These are phyloP conservation scores for Escarpia spicata DNA, from an alignment of 2,888 invertebrate species.

Conservation along the genomic window DNA sequence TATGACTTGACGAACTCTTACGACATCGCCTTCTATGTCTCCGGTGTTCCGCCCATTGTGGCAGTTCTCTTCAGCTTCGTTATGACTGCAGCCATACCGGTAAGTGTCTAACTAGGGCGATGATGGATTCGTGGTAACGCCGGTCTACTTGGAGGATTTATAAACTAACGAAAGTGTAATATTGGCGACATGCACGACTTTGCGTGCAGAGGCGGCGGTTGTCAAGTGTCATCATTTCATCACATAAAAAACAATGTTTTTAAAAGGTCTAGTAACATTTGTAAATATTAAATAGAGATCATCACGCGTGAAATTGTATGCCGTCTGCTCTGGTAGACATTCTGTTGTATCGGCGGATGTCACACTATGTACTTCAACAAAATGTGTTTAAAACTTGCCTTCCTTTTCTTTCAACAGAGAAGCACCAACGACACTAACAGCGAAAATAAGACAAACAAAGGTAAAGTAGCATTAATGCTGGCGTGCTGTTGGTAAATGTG, in stretches of 20 bases:
- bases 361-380: background rate
- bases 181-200: background rate
- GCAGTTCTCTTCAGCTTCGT: constrained; percentile 80
- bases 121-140: background rate
- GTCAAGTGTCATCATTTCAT: too few species aligned
- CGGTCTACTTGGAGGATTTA: background rate
- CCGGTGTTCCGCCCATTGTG: constrained; percentile 85
- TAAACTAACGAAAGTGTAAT: background rate
- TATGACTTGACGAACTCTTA: constrained; percentile 72
- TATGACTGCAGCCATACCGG: constrained; percentile 66
- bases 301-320: too few species aligned
- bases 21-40: constrained; percentile 80
- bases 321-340: too few species aligned
- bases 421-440: background rate
- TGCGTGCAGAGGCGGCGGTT: too few species aligned
- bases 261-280: too few species aligned
- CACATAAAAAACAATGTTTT: too few species aligned
- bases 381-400: background rate
- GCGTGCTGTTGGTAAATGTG: background rate
- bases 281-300: too few species aligned
- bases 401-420: background rate
- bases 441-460: background rate
- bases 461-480: background rate
- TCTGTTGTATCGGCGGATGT: background rate
- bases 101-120: background rate